phyloP scores from a whole-genome alignment of 1,140 invertebrate genomes.

The Solenopsis fugax region DNA sequence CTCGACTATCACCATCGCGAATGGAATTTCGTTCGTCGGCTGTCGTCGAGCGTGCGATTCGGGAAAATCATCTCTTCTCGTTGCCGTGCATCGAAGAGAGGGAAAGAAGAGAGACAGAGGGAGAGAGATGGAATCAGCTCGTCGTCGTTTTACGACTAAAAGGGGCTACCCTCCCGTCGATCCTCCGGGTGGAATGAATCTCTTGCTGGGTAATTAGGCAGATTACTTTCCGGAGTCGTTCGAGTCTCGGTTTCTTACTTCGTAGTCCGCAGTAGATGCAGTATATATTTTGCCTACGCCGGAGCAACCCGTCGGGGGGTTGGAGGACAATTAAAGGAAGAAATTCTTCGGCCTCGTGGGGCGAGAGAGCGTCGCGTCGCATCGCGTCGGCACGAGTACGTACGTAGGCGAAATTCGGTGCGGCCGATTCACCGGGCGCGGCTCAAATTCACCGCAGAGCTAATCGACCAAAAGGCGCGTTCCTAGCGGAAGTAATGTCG shows the following conservation, averaged over 20 bases:
- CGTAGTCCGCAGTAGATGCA: constrained; percentile 56
- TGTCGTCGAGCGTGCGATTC: constrained; percentile 8
- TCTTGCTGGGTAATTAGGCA: constrained; percentile 86
- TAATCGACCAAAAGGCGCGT: constrained; percentile 84
- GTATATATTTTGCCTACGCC: constrained; percentile 67
- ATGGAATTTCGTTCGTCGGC: constrained; percentile 41
- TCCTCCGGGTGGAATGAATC: constrained; percentile 82
- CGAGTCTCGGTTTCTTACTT: constrained; percentile 82
- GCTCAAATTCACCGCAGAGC: constrained; percentile 82
- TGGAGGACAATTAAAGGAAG: constrained; percentile 82
- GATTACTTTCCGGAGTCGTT: constrained; percentile 86
- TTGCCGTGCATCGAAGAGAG: neutral
- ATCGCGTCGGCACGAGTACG: constrained; percentile 9
- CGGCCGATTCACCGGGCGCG: constrained; percentile 71
- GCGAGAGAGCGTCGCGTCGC: constrained; percentile 23
- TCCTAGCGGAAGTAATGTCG: constrained; percentile 84
- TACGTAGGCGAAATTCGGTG: constrained; percentile 44
- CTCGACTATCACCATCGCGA: constrained; percentile 24
- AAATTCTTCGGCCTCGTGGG: constrained; percentile 78
- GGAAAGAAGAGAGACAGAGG: neutral
- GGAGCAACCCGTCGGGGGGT: constrained; percentile 30
- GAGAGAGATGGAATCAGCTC: constrained; percentile 8
- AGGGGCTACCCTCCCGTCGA: constrained; percentile 65
- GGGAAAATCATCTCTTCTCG: constrained; percentile 45
- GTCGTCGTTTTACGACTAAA: constrained; percentile 71